Base-by-base conservation (phyloP, 2,888 invertebrate species). In the Fragum whitleyi region DNA sequence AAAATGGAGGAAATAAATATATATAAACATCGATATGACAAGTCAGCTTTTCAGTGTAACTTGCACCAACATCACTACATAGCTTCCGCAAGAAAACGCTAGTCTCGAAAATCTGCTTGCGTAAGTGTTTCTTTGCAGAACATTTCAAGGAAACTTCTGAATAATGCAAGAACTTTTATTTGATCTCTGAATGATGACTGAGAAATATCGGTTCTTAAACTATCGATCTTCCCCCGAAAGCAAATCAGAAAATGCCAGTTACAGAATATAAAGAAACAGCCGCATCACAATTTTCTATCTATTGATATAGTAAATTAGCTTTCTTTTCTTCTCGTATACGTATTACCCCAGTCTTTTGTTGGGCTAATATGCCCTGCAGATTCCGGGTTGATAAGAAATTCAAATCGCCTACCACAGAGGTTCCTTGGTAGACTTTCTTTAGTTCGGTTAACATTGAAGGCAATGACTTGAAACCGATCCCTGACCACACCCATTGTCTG, bases 241-340 rank as follows among this genome's bases (percentile, higher is more conserved):
- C 65, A 65, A 65, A 65, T 65, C 39, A 36, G 21, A 65, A 65
- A 42, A 65, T 65, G 65, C 65, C 65, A 65, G 21, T 42, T 65
- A 36, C 65, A 65, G 62, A 62, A 47, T 47, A 65, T 65, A 65
- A 42, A 42, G 62, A 32, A 62, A 39, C 65, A 16, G 11, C 9
- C 36, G 65, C 36, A 65, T 65, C 39, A 65, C n/a, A 65, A 65
- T 65, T 65, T 42, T 14, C 47, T 42, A 42, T 65, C 65, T 65
- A 65, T 65, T 65, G 65, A 65, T n/a, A 65, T 5, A 42, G 65
- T 42, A 65, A 65, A 65, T 65, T 65, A 42, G 42, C 16, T 65
- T 65, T 65, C 62, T 21, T 29, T 62, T 62, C n/a, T 62, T 42
- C 65, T 39, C 21, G 36, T 65, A 26, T 42, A 42, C 42, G 42